Evolutionary conservation across 2,113 vertebrate species (phyloP), one percentile per base, ranked within the genome.

Genomic region (Maccullochella peelii): DNA sequence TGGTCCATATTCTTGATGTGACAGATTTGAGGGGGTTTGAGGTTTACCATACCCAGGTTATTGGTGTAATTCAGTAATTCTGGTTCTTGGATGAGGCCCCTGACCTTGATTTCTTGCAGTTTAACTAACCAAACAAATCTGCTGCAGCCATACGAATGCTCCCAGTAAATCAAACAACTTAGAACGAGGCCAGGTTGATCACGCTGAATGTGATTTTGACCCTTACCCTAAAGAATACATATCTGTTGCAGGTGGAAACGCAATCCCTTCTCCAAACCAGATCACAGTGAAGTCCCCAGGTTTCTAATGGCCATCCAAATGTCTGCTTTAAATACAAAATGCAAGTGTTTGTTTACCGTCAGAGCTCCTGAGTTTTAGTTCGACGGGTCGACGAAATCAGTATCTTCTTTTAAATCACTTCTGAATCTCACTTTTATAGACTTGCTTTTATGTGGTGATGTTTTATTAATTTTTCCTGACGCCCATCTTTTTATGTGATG

Each of bases 381-480:
- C 23, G 15, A 83, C 44, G 65, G 36, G 27, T 62, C 20, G 12
- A 72, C 73, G n/a, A 40, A 73, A 74, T 69, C 55, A 36, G 54
- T 2, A 30, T 79, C 38, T 33, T 86, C 72, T 47, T 83, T 14
- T 54, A 73, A 88, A 82, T 75, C 80, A 77, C 78, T 83, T 72
- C 57, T 82, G 57, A 86, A 55, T 76, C 82, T 77, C 70, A 71
- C 77, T 83, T 85, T 91, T 85, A 83, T 49, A 61, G 49, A 79
- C 79, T 68, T 21, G 71, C 86, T 84, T 84, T 87, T 65, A 86
- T 89, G 88, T 75, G 79, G 44, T 57, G 27, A 90, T 83, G 82
- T 88, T 91, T 91, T 88, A 91, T 86, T 88, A 61, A 91, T 91
- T 40, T 80, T 80, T 88, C 75, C 76, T 80, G 83, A 86, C 12